phyloP scores from a whole-genome alignment of 2,888 invertebrate genomes.

The Clitarchus hookeri region DNA sequence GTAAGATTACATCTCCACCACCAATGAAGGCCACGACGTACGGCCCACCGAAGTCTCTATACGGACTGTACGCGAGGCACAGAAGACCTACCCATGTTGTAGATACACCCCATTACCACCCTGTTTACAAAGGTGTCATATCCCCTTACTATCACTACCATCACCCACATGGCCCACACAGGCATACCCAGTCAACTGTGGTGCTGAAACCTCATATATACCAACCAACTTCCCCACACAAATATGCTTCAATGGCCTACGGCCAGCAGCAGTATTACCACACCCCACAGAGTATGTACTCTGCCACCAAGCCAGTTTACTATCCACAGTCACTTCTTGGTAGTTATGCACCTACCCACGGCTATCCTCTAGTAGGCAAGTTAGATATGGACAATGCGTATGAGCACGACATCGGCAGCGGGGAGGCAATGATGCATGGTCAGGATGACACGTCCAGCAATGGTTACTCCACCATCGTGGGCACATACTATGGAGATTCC shows the following conservation, averaged over 20 bases:
- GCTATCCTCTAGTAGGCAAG: neutral
- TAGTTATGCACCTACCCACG: neutral
- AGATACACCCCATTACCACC: conserved; percentile 25
- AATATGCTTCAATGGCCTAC: neutral
- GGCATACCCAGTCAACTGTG: neutral
- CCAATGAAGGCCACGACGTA: conserved; percentile 39
- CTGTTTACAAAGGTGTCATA: neutral
- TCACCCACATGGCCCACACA: neutral
- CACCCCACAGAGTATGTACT: neutral
- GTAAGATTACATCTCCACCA: conserved; percentile 26
- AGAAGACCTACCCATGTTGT: neutral
- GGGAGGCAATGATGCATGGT: conserved; percentile 16
- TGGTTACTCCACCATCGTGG: conserved; percentile 17
- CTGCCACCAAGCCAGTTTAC: neutral
- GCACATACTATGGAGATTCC: neutral
- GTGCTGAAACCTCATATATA: neutral
- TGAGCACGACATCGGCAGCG: neutral
- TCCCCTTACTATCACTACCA: conserved; percentile 21
- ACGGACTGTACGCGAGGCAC: neutral
- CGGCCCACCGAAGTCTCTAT: conserved; percentile 37
- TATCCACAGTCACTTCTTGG: neutral
- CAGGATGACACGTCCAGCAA: neutral
- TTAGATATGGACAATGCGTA: neutral
- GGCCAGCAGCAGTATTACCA: neutral
- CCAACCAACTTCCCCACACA: neutral